These are phyloP conservation scores for Otolemur crassicaudatus DNA, from an alignment of 2,797 vertebrate genomes.

Conservation along the genomic window DNA sequence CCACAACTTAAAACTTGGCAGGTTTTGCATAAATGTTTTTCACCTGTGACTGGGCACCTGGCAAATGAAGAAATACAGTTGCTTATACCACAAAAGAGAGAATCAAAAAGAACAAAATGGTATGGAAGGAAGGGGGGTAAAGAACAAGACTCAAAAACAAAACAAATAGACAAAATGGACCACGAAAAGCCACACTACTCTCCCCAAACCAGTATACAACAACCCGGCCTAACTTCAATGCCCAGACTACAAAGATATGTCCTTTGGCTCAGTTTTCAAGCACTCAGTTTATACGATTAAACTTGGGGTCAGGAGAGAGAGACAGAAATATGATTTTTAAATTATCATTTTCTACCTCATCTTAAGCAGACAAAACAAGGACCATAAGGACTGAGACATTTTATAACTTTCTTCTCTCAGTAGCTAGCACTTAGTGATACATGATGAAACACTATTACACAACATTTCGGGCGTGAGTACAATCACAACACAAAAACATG, in stretches of 20 bases:
- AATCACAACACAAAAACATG: neutral
- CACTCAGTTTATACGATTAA: neutral
- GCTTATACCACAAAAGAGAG: neutral
- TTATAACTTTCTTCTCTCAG: neutral
- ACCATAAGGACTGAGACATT: neutral
- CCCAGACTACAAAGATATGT: neutral
- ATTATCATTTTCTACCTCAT: neutral
- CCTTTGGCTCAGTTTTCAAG: neutral
- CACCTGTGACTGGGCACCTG: slow-evolving; percentile 38
- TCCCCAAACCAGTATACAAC: neutral
- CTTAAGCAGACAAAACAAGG: slow-evolving; percentile 34
- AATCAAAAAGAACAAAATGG: neutral
- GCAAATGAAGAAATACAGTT: slow-evolving; percentile 24
- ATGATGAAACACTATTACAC: neutral
- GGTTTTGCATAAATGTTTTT: slow-evolving; percentile 29
- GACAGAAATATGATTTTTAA: neutral
- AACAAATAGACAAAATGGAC: slow-evolving; percentile 16
- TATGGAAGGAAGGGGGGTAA: neutral
- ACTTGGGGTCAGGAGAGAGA: rapidly evolving
- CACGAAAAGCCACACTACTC: neutral
- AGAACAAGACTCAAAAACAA: neutral
- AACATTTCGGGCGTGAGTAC: neutral
- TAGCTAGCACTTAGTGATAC: neutral
- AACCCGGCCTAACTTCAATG: neutral
- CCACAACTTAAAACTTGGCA: slow-evolving; percentile 35